These are phyloP conservation scores for Labrus mixtus DNA, from an alignment of 2,113 vertebrate genomes.

Conservation along the genomic window DNA sequence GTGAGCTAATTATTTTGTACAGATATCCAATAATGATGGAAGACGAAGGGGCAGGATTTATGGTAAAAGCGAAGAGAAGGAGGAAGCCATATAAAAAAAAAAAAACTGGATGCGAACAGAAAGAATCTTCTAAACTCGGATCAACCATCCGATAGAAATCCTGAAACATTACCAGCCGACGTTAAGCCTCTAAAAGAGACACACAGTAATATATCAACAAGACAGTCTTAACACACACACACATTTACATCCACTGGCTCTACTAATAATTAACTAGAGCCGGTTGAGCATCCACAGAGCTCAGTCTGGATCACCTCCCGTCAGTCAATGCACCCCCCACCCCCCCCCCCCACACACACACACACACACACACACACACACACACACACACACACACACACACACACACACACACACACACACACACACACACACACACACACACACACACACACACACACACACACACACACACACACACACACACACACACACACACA, in stretches of 20 bases:
- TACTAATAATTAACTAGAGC: slow-evolving; percentile 81
- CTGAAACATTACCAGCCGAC: slow-evolving; percentile 18
- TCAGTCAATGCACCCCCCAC: slow-evolving; percentile 75
- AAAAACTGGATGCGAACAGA: slow-evolving; percentile 10
- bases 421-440: slow-evolving; percentile 8
- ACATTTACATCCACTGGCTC: slow-evolving; percentile 63
- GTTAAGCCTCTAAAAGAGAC: neutral
- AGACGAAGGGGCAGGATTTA: slow-evolving; percentile 82
- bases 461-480: no score
- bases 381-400: neutral
- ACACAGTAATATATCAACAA: neutral
- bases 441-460: no score
- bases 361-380: no score
- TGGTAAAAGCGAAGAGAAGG: slow-evolving; percentile 78
- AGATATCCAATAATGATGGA: slow-evolving; percentile 88
- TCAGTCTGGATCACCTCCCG: slow-evolving; percentile 64
- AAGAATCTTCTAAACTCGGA: slow-evolving; percentile 29
- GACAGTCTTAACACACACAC: neutral
- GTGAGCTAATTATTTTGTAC: slow-evolving; percentile 88
- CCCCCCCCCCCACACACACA: slow-evolving; percentile 43
- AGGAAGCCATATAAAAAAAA: slow-evolving; percentile 71
- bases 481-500: no score
- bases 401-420: slow-evolving; percentile 4
- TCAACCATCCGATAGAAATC: neutral
- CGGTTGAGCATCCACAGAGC: slow-evolving; percentile 66